A percentile compares a stretch with the other conserved stretches of the same genome.
Conservation (phyloP, 2,113 vertebrate genomes). For the Coturnix japonica region DNA sequence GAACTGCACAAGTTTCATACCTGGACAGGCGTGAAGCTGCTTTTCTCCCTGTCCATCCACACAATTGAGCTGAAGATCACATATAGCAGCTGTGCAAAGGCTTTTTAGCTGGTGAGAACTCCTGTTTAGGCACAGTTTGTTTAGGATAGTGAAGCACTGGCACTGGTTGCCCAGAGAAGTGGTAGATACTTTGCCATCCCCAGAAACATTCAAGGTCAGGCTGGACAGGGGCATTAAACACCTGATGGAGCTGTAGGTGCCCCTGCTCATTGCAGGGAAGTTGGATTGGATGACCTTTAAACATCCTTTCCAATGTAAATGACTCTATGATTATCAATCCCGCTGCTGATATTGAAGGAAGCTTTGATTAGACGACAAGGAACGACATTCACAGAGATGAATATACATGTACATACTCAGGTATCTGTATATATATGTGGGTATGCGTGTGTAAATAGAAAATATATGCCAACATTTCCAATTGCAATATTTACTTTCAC, state of each 20-base stretch:
- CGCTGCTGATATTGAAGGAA: not conserved
- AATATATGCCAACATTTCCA: not conserved
- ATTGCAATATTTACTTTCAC: not conserved
- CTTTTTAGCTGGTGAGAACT: not conserved
- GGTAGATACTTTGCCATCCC: too few species aligned
- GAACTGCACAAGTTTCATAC: not conserved
- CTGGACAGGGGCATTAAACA: too few species aligned
- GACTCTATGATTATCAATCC: too few species aligned
- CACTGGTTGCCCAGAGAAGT: too few species aligned
- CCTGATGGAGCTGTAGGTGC: too few species aligned
- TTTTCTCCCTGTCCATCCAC: too few species aligned
- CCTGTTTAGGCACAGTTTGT: not conserved
- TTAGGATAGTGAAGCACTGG: too few species aligned
- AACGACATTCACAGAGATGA: fast-evolving
- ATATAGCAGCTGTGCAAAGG: not conserved
- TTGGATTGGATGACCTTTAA: too few species aligned
- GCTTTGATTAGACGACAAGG: not conserved
- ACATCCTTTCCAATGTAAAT: too few species aligned
- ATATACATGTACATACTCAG: fast-evolving
- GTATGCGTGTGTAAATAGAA: fast-evolving
- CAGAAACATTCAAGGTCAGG: too few species aligned
- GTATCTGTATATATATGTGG: fast-evolving
- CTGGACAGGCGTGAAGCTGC: not conserved
- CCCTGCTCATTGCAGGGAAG: too few species aligned
- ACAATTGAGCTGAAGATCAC: not conserved